Evolutionary conservation across 2,888 invertebrate genomes (phyloP), one percentile per base, ranked within the genome.

Genomic region (Incurvaria masculella): DNA sequence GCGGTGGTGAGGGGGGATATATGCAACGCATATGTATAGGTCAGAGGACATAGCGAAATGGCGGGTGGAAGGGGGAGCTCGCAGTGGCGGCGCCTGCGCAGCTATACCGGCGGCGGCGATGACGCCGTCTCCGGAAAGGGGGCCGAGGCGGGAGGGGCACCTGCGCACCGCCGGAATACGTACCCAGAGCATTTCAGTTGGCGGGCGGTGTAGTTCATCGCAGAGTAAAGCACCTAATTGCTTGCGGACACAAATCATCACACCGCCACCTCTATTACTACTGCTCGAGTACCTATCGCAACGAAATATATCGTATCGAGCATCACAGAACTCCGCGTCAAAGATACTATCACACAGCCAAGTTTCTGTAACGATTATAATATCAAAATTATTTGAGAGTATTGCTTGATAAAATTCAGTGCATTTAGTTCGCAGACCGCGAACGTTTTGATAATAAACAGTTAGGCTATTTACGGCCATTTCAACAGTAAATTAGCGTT

Each of bases 281-380:
- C 11, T 11, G 8, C 4, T 3, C 14, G 14, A 14, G 14, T 45
- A 16, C 16, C 45, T 39, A 19, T 45, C 45, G 16, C 21, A 40
- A n/a, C 45, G 21, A 40, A 45, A 45, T 5, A 39, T 17, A 39
- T 45, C 45, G 21, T 45, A 45, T 4, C 45, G 10, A 11, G 16
- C 18, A 16, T 45, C 45, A n/a, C 45, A 45, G 2, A 39, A n/a
- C 16, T 45, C 45, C 14, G 27, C 21, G 16, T 27, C 27, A n/a
- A 39, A 39, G 23, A 41, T 33, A 11, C 33, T 11, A 11, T 33
- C 33, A 11, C 33, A 33, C 14, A 33, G 14, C 33, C 33, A 33
- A 6, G 33, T 33, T n/a, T 33, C 33, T 3, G 33, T 33, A 11
- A 33, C 14, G 8, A 14, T 14, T 6, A 33, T 33, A 14, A 33